Conservation (phyloP, 2,797 vertebrate species). For the Argya squamiceps region DNA sequence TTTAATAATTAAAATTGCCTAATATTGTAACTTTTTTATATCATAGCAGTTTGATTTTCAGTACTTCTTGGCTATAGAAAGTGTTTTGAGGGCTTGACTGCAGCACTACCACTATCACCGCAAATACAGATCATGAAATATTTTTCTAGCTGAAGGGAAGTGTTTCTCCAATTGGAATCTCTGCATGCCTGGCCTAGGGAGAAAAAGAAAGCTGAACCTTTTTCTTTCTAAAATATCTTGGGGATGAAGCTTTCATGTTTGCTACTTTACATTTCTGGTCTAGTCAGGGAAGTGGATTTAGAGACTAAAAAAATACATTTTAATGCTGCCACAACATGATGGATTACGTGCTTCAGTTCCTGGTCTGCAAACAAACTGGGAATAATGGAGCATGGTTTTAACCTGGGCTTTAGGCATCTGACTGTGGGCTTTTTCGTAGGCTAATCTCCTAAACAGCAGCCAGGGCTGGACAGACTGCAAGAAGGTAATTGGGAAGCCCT, state of each 20-base stretch:
- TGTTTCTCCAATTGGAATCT: background rate
- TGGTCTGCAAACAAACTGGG: background rate
- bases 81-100: background rate
- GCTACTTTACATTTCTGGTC: background rate
- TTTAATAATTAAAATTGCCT: background rate
- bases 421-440: background rate
- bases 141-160: background rate
- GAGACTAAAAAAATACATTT: background rate
- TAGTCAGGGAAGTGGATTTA: background rate
- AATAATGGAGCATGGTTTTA: background rate
- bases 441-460: background rate
- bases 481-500: background rate
- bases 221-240: background rate
- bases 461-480: background rate
- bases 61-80: background rate
- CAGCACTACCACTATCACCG: background rate
- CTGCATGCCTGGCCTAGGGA: background rate
- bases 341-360: background rate
- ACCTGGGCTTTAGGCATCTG: background rate
- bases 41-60: background rate
- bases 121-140: background rate
- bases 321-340: background rate
- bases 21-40: background rate
- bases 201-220: background rate
- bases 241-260: background rate